Conservation (phyloP, 1,140 invertebrate genomes). For the Papilio polytes region DNA sequence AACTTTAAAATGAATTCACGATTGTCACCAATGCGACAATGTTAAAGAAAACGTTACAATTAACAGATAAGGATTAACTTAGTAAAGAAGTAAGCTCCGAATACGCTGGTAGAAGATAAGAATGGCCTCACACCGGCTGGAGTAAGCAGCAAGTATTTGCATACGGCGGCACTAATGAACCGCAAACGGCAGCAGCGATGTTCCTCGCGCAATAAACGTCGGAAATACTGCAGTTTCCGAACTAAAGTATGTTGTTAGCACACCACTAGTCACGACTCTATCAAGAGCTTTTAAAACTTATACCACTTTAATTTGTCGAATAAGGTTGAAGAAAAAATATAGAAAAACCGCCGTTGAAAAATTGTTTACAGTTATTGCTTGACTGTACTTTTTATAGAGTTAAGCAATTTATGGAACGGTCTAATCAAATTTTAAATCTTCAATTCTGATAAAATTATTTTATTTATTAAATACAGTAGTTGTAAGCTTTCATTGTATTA, state of each 20-base stretch:
- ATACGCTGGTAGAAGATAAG: background rate
- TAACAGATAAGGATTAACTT: background rate
- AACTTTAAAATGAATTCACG: background rate
- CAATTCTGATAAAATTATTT: background rate
- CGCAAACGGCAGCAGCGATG: conserved; percentile 17
- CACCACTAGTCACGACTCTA: conserved; percentile 10
- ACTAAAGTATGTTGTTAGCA: conserved; percentile 1
- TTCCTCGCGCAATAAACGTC: conserved; percentile 21
- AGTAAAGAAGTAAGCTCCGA: background rate
- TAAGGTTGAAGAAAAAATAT: background rate
- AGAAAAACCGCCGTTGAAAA: background rate
- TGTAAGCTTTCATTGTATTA: background rate
- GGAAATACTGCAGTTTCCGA: conserved; percentile 21
- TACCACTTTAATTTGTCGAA: background rate
- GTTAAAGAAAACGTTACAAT: background rate
- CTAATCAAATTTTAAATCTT: too few relatives aligned
- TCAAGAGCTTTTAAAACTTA: background rate
- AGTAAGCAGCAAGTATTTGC: conserved; percentile 8
- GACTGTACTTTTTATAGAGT: background rate
- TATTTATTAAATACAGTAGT: background rate
- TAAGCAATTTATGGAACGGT: background rate
- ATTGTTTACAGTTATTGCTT: background rate
- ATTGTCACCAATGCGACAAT: background rate
- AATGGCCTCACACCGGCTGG: background rate
- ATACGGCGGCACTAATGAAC: conserved; percentile 10